Evolutionary conservation across 2,888 invertebrate genomes (phyloP).

Genomic region (Drosophila paracracens): DNA sequence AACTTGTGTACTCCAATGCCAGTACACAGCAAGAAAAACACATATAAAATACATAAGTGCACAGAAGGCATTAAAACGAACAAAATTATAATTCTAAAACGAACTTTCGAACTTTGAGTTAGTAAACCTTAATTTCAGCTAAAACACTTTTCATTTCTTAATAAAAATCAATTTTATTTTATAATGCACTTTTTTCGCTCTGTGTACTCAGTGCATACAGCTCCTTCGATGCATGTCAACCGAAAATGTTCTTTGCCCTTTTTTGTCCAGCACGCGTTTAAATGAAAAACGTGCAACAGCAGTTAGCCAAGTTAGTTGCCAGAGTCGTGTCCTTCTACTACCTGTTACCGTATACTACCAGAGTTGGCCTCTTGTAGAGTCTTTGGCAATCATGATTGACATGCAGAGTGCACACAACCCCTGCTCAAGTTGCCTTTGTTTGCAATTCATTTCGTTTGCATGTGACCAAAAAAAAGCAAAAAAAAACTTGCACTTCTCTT

Average conservation of each 20-base stretch:
- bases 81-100: neutral
- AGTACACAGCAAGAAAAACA: conserved; percentile 1
- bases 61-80: neutral
- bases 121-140: no score
- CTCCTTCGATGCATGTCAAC: conserved; percentile 67
- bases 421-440: conserved; percentile 33
- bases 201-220: conserved; percentile 6
- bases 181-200: neutral
- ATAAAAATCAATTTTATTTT: neutral
- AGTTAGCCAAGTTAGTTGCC: conserved; percentile 52
- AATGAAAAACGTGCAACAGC: conserved; percentile 74
- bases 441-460: conserved; percentile 46
- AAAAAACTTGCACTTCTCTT: conserved; percentile 5
- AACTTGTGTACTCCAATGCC: conserved; percentile 17
- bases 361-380: conserved; percentile 36
- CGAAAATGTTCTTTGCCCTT: conserved; percentile 46
- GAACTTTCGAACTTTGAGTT: neutral
- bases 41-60: neutral
- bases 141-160: neutral
- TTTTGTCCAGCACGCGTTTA: conserved; percentile 56
- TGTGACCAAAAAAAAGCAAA: conserved; percentile 11
- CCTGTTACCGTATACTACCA: conserved; percentile 30
- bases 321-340: conserved; percentile 14
- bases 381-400: conserved; percentile 72
- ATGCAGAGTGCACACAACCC: conserved; percentile 61